phyloP scores from a whole-genome alignment of 2,113 vertebrate species.

The Microcebus jonahi region DNA sequence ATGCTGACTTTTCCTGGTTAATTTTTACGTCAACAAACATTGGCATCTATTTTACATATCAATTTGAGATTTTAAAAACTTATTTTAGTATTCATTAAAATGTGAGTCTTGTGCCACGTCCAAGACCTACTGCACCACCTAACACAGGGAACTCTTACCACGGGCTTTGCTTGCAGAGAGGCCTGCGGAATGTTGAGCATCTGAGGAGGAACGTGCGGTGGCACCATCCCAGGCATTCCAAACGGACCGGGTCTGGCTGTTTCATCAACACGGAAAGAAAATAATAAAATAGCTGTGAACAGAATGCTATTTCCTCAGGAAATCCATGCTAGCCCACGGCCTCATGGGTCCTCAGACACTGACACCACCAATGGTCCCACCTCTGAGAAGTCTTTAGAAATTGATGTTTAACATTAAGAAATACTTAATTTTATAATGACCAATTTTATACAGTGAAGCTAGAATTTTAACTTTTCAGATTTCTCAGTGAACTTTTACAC shows the following conservation, averaged over 20 bases:
- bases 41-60: not conserved
- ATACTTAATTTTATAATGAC: not conserved
- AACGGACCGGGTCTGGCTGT: conserved; percentile 93
- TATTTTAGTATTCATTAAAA: not conserved
- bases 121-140: not conserved
- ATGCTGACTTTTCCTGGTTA: not conserved
- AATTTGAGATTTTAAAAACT: not conserved
- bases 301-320: not conserved
- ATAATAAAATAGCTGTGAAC: conserved; percentile 45
- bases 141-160: conserved; percentile 84
- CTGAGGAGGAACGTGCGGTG: conserved; percentile 90
- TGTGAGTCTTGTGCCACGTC: not conserved
- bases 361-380: not conserved
- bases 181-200: conserved; percentile 94
- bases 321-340: not conserved
- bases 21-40: not conserved
- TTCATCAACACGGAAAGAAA: conserved; percentile 55
- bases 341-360: not conserved
- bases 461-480: not conserved
- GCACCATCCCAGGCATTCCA: conserved; percentile 90
- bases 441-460: not conserved
- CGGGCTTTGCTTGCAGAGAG: conserved; percentile 89
- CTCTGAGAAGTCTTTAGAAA: conserved; percentile 9
- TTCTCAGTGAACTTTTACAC: not conserved
- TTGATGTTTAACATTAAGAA: not conserved